phyloP scores from a whole-genome alignment of 1,140 invertebrate species.

The Teleopsis dalmanni region DNA sequence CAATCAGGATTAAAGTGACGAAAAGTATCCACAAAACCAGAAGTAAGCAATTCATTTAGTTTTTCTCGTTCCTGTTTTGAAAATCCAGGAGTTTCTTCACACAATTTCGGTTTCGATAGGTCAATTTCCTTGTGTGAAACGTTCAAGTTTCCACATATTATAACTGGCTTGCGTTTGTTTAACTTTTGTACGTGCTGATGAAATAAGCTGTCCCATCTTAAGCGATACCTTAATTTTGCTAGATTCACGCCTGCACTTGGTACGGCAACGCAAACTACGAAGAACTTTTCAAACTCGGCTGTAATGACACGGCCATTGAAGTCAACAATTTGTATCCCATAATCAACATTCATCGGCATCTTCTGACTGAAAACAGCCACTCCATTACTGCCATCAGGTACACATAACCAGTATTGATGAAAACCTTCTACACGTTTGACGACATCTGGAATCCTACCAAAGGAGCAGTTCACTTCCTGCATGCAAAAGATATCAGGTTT shows the following conservation, averaged over 20 bases:
- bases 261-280: conserved; percentile 67
- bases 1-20: conserved; percentile 81
- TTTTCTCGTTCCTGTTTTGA: conserved; percentile 87
- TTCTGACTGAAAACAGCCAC: conserved; percentile 80
- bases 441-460: conserved; percentile 75
- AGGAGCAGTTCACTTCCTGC: conserved; percentile 88
- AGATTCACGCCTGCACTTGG: conserved; percentile 71
- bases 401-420: conserved; percentile 70
- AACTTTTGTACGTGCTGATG: conserved; percentile 68
- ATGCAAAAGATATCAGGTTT: conserved; percentile 88
- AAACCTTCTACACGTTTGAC: conserved; percentile 66
- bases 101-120: conserved; percentile 89
- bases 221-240: conserved; percentile 77
- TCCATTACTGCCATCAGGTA: conserved; percentile 87
- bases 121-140: conserved; percentile 95
- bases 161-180: conserved; percentile 88
- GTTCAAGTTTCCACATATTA: conserved; percentile 95
- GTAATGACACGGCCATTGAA: conserved; percentile 88
- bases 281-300: conserved; percentile 90
- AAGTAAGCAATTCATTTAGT: conserved; percentile 73
- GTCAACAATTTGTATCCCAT: conserved; percentile 69
- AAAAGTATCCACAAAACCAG: conserved; percentile 83
- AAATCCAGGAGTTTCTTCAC: conserved; percentile 90
- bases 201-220: conserved; percentile 86
- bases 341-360: conserved; percentile 75